Evolutionary conservation across 2,797 vertebrate species (phyloP), one percentile per base, ranked within the genome.

Genomic region (Alca torda): DNA sequence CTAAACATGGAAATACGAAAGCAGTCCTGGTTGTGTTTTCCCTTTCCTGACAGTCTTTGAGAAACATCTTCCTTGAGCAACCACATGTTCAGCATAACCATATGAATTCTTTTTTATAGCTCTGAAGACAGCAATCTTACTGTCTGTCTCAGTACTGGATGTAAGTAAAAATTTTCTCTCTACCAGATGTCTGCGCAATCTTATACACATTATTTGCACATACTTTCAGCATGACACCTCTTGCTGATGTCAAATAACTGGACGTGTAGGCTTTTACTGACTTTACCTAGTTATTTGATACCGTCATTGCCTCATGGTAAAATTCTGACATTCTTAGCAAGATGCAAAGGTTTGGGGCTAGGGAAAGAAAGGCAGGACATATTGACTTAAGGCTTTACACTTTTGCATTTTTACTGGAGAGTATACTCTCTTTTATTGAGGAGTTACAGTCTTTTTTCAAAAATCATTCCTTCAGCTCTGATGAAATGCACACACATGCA

Each of bases 11-110:
- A 93, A 93, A 89, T 96, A 91, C n/a, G 20, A 95, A 95, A 91
- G 89, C 90, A 85, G 70, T 78, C 75, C 61, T 87, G 63, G 28
- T 63, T 90, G 68, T 67, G 50, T 88, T 97, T 97, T 96, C 90
- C 80, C 88, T 97, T 94, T 87, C 74, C 72, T 96, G 68, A 85
- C 82, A 87, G 86, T 77, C 91, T 94, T 95, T 95, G 89, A 89
- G 94, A 95, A 96, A 92, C 92, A 56, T 95, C 93, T 91, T 94
- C 89, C 94, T 75, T 87, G 93, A 95, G 76, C 92, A 93, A 90
- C 88, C 90, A 95, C 84, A 95, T 78, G 86, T 89, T 93, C 95
- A 87, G 81, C 78, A 78, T 46, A 94, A 94, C 75, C 87, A 84
- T 89, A 91, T 90, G 92, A 94, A 56, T 76, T 51, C 35, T n/a